Conservation (phyloP, 2,113 vertebrate species). For the Ailuropoda melanoleuca region DNA sequence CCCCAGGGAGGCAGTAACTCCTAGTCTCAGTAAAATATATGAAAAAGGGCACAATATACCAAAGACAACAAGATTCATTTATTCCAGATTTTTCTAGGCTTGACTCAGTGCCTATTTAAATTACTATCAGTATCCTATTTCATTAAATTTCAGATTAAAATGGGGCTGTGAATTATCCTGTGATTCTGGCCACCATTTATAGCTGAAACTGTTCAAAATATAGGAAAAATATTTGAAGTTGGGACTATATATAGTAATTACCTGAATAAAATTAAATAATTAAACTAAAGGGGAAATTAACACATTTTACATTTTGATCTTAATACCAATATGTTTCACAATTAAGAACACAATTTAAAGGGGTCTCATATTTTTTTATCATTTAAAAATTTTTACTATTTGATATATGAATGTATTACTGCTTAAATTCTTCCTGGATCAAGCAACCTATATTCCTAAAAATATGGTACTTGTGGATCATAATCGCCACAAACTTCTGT, state of each 20-base stretch:
- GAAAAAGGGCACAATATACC: neutral
- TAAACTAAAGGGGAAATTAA: neutral
- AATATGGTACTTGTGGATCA: neutral
- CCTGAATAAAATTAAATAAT: neutral
- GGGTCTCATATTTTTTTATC: neutral
- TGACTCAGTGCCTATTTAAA: neutral
- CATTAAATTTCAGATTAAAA: slow-evolving; percentile 19
- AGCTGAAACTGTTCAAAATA: neutral
- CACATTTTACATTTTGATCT: neutral
- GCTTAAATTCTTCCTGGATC: slow-evolving; percentile 31
- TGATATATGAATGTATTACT: neutral
- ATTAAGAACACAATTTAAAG: neutral
- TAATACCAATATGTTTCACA: neutral
- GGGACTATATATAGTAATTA: neutral
- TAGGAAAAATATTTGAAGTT: neutral
- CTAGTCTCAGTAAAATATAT: neutral
- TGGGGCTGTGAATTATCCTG: neutral
- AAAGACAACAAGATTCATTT: neutral
- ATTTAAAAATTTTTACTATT: slow-evolving; percentile 22
- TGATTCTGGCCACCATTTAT: neutral
- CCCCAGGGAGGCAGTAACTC: neutral
- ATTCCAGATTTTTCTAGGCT: neutral
- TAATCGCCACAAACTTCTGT: neutral
- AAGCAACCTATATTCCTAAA: neutral
- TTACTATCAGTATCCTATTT: neutral